These are phyloP conservation scores for Phrixothrix hirtus DNA, from an alignment of 2,888 invertebrate genomes.

Conservation along the genomic window DNA sequence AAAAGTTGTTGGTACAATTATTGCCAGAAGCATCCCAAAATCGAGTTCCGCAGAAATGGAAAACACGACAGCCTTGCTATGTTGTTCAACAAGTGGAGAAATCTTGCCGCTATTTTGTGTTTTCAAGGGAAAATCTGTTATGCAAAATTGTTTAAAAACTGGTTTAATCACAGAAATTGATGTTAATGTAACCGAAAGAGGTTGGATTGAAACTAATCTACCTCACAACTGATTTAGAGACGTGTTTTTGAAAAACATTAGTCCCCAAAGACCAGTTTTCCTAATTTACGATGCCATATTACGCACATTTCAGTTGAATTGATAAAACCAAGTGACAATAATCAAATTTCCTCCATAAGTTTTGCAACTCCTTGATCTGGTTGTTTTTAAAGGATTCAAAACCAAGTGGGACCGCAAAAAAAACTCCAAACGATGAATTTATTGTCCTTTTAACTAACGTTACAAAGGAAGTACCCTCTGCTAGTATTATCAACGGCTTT, in stretches of 20 bases:
- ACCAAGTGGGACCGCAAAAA: too few species aligned
- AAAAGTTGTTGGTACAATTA: conserved; percentile 30
- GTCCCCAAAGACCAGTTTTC: conserved; percentile 36
- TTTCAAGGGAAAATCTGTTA: conserved; percentile 46
- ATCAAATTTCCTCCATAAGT: too few species aligned
- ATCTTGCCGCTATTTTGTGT: conserved; percentile 47
- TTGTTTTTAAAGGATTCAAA: too few species aligned
- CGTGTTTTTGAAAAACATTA: conserved; percentile 30
- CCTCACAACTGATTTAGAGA: conserved; percentile 34
- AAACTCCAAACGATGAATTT: too few species aligned
- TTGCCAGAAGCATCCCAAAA: conserved; percentile 20
- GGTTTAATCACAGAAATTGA: conserved; percentile 37
- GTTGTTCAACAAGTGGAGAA: conserved; percentile 26
- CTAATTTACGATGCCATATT: conserved; percentile 15
- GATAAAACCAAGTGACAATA: too few species aligned
- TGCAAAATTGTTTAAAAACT: conserved; percentile 35
- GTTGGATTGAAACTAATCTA: conserved; percentile 41
- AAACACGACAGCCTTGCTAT: conserved; percentile 42
- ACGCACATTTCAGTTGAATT: conserved; percentile 9
- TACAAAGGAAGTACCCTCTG: too few species aligned
- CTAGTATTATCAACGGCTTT: too few species aligned
- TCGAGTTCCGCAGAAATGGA: conserved; percentile 42
- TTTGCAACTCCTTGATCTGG: too few species aligned
- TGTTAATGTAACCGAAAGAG: conserved; percentile 42
- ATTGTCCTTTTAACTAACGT: too few species aligned